Evolutionary conservation across 2,113 vertebrate genomes (phyloP), one percentile per base, ranked within the genome.

Genomic region (Pelecanoides urinatrix): DNA sequence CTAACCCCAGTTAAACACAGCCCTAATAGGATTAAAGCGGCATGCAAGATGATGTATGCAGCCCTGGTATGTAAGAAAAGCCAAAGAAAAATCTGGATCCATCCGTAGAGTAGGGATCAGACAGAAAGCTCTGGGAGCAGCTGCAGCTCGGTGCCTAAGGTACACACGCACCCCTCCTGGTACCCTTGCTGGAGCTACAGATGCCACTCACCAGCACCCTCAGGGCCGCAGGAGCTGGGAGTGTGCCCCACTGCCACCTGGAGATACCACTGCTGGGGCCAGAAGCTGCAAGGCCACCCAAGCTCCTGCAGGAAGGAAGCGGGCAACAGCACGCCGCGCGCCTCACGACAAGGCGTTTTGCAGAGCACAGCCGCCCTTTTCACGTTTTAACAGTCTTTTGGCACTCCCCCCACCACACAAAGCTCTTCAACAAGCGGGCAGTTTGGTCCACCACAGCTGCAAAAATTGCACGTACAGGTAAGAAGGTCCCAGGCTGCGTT

Each of bases 21-120:
- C 62, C 81, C 81, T 95, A 96, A 95, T 65, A 94, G 90, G 96
- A 97, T 96, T 96, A 97, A 61, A 82, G 71, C 34, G 20, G 88
- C n/a, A 83, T 74, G 86, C 53, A 75, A 49, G 71, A 96, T 97
- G 92, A 97, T 79, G 81, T 93, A 94, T 65, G 66, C 18, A 88
- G 88, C 66, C 25, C n/a, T 86, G 92, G 92, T 82, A 96, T 75
- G 78, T 45, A 94, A 53, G 77, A 73, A 91, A 96, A 95, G 58
- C 58, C 16, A 2, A 75, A 87, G 81, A 87, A 95, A 96, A 95
- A 82, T 61, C 87, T 91, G 66, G 47, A 53, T 72, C 25, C 34
- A 62, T 70, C 49, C 5, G 1, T 0, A 68, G 25, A 94, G 62
- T 34, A 49, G 47, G 32, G n/a, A 85, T 45, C 3, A 12, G 74